Evolutionary conservation across 2,797 vertebrate genomes (phyloP), one percentile per base, ranked within the genome.

Genomic region (Enoplosus armatus): DNA sequence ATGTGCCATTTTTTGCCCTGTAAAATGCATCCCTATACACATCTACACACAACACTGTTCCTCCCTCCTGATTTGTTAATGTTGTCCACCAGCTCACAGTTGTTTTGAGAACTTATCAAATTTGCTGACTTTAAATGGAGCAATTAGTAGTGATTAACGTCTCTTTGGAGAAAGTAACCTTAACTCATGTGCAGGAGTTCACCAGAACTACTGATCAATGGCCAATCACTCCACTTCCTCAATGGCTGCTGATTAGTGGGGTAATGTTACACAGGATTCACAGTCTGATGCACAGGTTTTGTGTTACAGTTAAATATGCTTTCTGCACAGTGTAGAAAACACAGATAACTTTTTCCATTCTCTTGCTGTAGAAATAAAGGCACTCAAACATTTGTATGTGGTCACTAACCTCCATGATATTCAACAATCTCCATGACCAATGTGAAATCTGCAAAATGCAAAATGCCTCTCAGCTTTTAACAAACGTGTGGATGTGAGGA

Each of bases 401-500:
- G 15, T 58, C 5, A 55, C 29, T 18, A 24, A 24, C 20, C 14
- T 45, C 27, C 18, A 3, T 0, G 24, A 67, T 47, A 54, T 47
- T 61, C 6, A 58, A 29, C 15, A 22, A 48, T 27, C 1, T 24
- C 48, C 11, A 10, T 39, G 14, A 45, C 18, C 6, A 53, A 11
- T 2, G 7, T 47, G 7, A 54, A 54, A 73, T 59, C n/a, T 51
- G 71, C 41, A 63, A 50, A 78, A 2, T 5, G 31, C n/a, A n/a
- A 24, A 33, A 12, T 27, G n/a, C 27, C 9, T 31, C 11, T 16
- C 2, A 14, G 24, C 66, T n/a, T 53, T 43, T 20, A 29, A 67
- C 4, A 62, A 51, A 14, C 20, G 66, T 26, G 35, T 22, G 18
- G 37, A 72, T 8, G 31, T 48, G 43, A 63, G 41, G 59, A 95